A percentile compares a stretch with the other conserved stretches of the same genome.
phyloP scores from a whole-genome alignment of 2,888 invertebrate species.

The Abrostola triplasia region DNA sequence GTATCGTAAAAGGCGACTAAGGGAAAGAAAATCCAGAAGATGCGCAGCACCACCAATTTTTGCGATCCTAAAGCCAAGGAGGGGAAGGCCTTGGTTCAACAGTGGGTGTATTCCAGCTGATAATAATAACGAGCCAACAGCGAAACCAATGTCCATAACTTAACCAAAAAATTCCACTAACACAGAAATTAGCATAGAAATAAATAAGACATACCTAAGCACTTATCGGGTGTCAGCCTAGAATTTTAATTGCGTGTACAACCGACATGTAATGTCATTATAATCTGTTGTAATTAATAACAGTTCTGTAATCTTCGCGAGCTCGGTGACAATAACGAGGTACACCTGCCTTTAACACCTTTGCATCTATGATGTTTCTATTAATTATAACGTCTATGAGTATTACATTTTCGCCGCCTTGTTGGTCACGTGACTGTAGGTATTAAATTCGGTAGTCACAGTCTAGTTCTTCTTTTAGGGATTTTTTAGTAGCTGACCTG shows the following conservation, averaged over 20 bases:
- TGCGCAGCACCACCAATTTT: too few relatives aligned
- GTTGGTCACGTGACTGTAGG: background rate
- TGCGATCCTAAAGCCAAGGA: too few relatives aligned
- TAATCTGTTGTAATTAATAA: conserved; percentile 49
- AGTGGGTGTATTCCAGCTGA: too few relatives aligned
- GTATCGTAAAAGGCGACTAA: too few relatives aligned
- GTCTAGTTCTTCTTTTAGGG: too few relatives aligned
- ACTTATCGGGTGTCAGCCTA: conserved; percentile 25
- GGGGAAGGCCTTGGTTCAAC: too few relatives aligned
- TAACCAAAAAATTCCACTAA: too few relatives aligned
- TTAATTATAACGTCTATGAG: conserved; percentile 18
- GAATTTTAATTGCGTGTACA: conserved; percentile 45
- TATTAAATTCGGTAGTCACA: too few relatives aligned
- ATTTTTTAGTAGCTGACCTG: too few relatives aligned
- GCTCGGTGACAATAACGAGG: conserved; percentile 29
- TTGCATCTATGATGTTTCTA: conserved; percentile 28
- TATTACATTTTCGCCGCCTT: background rate
- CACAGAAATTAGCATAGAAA: conserved; percentile 7
- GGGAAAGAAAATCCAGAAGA: too few relatives aligned
- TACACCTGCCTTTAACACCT: conserved; percentile 38
- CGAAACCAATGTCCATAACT: too few relatives aligned
- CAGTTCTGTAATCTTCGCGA: conserved; percentile 26
- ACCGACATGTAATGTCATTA: conserved; percentile 29
- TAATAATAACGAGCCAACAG: too few relatives aligned
- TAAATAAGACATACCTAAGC: conserved; percentile 1